Evolutionary conservation across 2,888 invertebrate genomes (phyloP), one percentile per base, ranked within the genome.

Genomic region (Psylliodes chrysocephalus): DNA sequence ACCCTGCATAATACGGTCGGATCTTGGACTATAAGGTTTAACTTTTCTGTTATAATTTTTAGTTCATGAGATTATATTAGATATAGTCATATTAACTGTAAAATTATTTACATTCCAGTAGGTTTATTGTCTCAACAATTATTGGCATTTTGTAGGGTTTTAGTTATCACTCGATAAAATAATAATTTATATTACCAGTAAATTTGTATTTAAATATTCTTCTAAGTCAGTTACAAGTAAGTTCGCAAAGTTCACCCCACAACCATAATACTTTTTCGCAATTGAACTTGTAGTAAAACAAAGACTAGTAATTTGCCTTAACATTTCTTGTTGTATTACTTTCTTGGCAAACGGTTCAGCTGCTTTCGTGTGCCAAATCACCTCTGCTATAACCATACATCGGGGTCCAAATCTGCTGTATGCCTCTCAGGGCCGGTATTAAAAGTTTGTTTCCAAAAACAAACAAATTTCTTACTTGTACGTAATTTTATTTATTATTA

Each of bases 281-380:
- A 40, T 57, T 51, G 57, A 63, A 59, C 44, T 59, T 46, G 19
- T 15, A 38, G 38, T 46, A 25, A 47, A 57, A 28, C 47, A 19
- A 12, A 22, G 47, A 57, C 47, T 14, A 42, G 54, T 28, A 54
- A 54, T 54, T 54, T 54, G 54, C 42, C 17, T 53, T 4, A 38
- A 19, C 10, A 38, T 40, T 19, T 40, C 53, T 57, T 22, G 47
- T 64, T 49, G 49, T 63, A 53, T n/a, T 60, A 62, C 42, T 66
- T 63, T 73, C 73, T 71, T 69, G 69, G 70, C 72, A 64, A 70
- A 73, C 75, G 74, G 17, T 4, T 19, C 1, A 15, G 35, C 15
- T 57, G 33, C 19, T 14, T 53, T 53, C 22, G 22, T 47, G 47
- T 57, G 57, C 57, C 57, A 57, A 57, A 57, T 57, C 57, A 57